These are phyloP conservation scores for Agonopterix heracliana DNA, from an alignment of 2,888 invertebrate species.

Conservation along the genomic window DNA sequence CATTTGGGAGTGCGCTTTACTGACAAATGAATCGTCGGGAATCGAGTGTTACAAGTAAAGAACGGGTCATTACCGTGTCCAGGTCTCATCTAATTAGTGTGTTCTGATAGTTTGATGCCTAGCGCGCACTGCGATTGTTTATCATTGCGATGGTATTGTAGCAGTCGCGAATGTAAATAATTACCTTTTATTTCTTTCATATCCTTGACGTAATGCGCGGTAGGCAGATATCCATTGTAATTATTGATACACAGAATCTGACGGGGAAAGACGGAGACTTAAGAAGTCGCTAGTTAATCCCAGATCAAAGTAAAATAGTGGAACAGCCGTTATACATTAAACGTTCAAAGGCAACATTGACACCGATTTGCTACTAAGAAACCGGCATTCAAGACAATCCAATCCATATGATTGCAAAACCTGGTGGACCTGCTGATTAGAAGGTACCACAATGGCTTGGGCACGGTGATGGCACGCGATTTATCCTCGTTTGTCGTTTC, in stretches of 20 bases:
- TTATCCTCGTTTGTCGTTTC: neutral
- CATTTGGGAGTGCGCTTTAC: constrained; percentile 6
- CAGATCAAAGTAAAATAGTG: too few species aligned
- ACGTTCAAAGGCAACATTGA: neutral
- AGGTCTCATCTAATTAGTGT: neutral
- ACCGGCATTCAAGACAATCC: too few species aligned
- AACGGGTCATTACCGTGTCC: too few species aligned
- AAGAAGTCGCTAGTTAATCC: too few species aligned
- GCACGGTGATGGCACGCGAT: neutral
- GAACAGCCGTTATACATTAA: too few species aligned
- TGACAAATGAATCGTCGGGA: neutral
- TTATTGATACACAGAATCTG: too few species aligned
- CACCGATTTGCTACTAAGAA: neutral
- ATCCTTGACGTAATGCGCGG: neutral
- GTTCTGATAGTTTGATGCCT: neutral
- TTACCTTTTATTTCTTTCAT: neutral
- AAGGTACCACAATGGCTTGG: neutral
- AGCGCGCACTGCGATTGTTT: constrained; percentile 8
- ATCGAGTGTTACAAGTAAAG: too few species aligned
- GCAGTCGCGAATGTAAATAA: constrained; percentile 7
- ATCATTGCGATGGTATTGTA: constrained; percentile 6
- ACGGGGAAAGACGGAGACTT: too few species aligned
- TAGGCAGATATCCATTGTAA: neutral
- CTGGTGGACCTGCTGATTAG: too few species aligned
- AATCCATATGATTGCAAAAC: too few species aligned